These are phyloP conservation scores for Anabas testudineus DNA, from an alignment of 2,797 vertebrate genomes.

Conservation along the genomic window DNA sequence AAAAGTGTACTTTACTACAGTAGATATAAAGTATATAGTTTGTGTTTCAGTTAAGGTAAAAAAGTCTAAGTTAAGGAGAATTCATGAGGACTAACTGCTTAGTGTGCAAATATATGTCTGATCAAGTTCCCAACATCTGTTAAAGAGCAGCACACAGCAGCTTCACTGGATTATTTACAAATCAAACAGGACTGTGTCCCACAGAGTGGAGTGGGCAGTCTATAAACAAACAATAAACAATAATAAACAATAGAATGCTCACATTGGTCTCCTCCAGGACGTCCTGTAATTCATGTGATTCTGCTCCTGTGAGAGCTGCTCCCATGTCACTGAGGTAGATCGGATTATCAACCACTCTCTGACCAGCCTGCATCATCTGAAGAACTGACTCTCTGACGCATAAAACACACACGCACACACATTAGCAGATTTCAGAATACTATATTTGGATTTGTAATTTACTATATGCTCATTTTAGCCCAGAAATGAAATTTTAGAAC, in stretches of 20 bases:
- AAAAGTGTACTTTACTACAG: too few relatives aligned
- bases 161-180: too few relatives aligned
- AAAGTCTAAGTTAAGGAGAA: not conserved
- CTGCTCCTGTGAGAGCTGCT: conserved; percentile 94
- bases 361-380: conserved; percentile 99
- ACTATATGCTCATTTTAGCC: too few relatives aligned
- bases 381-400: conserved; percentile 95
- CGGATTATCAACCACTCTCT: conserved; percentile 97
- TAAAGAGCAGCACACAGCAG: not conserved
- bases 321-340: conserved; percentile 99
- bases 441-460: too few relatives aligned
- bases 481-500: too few relatives aligned
- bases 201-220: not conserved
- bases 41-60: too few relatives aligned
- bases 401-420: conserved; percentile 13
- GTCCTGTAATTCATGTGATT: conserved; percentile 95
- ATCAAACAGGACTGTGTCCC: not conserved
- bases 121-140: not conserved
- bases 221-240: too few relatives aligned
- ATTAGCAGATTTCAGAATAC: not conserved
- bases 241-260: conserved; percentile 59
- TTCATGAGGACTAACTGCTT: not conserved
- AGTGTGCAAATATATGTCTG: not conserved
- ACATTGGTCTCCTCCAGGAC: conserved; percentile 96
- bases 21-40: too few relatives aligned